These are phyloP conservation scores for Acridotheres tristis DNA, from an alignment of 2,797 vertebrate species.

Conservation along the genomic window DNA sequence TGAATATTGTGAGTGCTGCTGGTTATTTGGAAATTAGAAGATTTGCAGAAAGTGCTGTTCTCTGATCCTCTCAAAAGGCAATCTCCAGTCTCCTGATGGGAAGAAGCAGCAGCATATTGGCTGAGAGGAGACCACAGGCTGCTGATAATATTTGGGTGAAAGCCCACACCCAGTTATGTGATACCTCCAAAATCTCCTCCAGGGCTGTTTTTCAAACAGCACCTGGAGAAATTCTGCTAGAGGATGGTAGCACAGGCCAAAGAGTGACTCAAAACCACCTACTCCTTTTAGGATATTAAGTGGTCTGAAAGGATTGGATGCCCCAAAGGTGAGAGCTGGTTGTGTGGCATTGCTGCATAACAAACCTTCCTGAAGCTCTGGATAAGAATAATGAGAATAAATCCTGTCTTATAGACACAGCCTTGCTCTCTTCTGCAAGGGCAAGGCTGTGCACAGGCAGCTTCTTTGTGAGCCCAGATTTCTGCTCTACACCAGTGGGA, in stretches of 20 bases:
- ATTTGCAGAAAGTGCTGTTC: background rate
- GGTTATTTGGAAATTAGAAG: background rate
- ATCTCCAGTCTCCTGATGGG: background rate
- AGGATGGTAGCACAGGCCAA: background rate
- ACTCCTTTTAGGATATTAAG: background rate
- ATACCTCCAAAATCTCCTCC: background rate
- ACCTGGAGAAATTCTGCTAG: background rate
- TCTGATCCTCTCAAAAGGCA: background rate
- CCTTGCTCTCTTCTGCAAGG: background rate
- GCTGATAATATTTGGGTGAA: background rate
- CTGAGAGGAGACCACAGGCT: background rate
- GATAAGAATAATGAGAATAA: background rate
- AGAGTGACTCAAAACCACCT: background rate
- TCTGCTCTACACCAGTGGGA: background rate
- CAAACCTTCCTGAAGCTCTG: background rate
- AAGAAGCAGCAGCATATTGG: background rate
- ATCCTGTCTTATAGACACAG: background rate
- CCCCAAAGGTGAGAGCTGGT: background rate
- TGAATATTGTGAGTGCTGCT: background rate
- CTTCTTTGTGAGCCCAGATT: background rate
- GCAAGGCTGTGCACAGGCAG: background rate
- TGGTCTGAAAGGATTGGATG: background rate
- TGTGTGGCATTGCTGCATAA: background rate
- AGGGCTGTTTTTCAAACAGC: background rate
- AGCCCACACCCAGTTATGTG: background rate